phyloP scores from a whole-genome alignment of 2,113 vertebrate species.

The Scortum barcoo region DNA sequence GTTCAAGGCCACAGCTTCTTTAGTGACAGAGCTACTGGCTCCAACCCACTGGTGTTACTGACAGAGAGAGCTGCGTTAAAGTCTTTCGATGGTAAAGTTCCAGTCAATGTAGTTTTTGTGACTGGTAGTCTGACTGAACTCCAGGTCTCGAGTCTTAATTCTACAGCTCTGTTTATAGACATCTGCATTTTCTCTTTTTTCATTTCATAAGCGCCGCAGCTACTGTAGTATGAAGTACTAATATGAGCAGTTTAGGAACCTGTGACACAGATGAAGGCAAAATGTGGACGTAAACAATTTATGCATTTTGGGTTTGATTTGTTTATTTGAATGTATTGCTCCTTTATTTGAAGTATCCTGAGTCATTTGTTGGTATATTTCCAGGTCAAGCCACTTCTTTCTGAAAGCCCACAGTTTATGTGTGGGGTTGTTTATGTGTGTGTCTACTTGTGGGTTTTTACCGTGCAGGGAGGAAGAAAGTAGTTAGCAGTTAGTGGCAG shows the following conservation, averaged over 20 bases:
- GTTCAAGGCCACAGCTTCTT: slow-evolving; percentile 1
- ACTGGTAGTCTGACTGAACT: background rate
- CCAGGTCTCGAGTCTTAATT: background rate
- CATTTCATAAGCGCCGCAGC: background rate
- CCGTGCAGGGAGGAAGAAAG: slow-evolving; percentile 73
- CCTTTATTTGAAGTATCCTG: slow-evolving; percentile 20
- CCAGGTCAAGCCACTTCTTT: slow-evolving; percentile 36
- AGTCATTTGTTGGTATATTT: slow-evolving; percentile 47
- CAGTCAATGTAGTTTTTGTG: background rate
- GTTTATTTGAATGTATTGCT: slow-evolving; percentile 41
- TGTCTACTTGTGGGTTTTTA: slow-evolving; percentile 57
- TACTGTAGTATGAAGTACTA: background rate
- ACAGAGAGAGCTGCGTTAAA: background rate
- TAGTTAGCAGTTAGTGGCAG: slow-evolving; percentile 80
- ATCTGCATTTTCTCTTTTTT: background rate
- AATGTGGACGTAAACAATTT: slow-evolving; percentile 16
- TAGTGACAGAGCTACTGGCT: slow-evolving; percentile 8
- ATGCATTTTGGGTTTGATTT: background rate
- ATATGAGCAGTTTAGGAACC: background rate
- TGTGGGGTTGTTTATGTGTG: slow-evolving; percentile 66
- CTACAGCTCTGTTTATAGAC: background rate
- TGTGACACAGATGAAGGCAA: slow-evolving; percentile 7
- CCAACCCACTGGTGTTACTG: background rate
- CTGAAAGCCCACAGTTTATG: slow-evolving; percentile 35
- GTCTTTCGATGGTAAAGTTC: background rate